These are phyloP conservation scores for Dolichopus griseipennis DNA, from an alignment of 2,888 invertebrate species.

Conservation along the genomic window DNA sequence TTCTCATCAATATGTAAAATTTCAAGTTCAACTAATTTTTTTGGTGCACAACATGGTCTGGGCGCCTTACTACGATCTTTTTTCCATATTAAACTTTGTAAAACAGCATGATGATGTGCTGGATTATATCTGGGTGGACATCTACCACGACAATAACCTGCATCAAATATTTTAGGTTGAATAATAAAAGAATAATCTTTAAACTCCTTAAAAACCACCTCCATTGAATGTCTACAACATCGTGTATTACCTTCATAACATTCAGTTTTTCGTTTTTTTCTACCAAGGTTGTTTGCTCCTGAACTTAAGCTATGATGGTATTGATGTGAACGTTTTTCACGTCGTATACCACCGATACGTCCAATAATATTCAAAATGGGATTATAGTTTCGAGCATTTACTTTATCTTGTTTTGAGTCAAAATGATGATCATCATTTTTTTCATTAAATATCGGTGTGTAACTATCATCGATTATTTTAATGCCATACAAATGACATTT, in stretches of 20 bases:
- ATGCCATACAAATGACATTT: conserved; percentile 42
- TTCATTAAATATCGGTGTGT: not conserved
- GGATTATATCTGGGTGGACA: conserved; percentile 61
- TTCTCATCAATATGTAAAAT: conserved; percentile 58
- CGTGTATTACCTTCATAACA: conserved; percentile 48
- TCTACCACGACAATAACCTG: conserved; percentile 60
- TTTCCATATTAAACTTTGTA: conserved; percentile 59
- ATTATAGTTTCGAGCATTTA: conserved; percentile 25
- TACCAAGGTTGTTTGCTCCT: not conserved
- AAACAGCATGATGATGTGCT: conserved; percentile 60
- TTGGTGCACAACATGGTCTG: conserved; percentile 61
- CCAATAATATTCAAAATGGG: conserved; percentile 39
- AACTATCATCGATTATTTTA: conserved; percentile 36
- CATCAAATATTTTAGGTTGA: conserved; percentile 61
- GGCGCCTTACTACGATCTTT: conserved; percentile 47
- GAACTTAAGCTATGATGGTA: conserved; percentile 19
- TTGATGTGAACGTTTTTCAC: conserved; percentile 28
- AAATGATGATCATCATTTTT: conserved; percentile 5
- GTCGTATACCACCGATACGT: conserved; percentile 27
- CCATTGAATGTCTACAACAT: conserved; percentile 59
- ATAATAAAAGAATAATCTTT: conserved; percentile 57
- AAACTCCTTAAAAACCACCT: conserved; percentile 56
- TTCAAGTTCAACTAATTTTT: conserved; percentile 55
- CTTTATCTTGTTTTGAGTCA: conserved; percentile 16
- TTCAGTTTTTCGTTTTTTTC: conserved; percentile 45